Evolutionary conservation across 2,797 vertebrate species (phyloP).

Genomic region (Vespertilio murinus): DNA sequence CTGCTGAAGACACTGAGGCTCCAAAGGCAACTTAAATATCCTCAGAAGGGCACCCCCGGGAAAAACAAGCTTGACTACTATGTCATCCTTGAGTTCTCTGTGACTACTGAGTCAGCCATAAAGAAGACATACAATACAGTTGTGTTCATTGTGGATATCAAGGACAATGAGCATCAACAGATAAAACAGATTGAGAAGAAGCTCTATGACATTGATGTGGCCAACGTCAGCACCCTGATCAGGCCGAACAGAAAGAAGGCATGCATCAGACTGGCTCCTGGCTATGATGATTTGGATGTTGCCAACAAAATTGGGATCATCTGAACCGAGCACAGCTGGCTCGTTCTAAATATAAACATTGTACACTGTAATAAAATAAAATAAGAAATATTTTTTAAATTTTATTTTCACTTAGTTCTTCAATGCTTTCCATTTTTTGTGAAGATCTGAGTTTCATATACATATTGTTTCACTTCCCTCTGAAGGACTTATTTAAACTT

Average conservation of each 20-base stretch:
- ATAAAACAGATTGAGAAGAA: background rate
- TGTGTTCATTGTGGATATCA: background rate
- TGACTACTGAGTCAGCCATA: background rate
- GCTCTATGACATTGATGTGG: background rate
- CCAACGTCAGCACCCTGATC: background rate
- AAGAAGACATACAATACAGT: background rate
- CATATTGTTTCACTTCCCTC: background rate
- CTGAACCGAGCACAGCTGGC: background rate
- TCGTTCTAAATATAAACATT: background rate
- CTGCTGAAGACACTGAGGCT: background rate
- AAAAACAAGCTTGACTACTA: background rate
- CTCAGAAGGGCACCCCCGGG: background rate
- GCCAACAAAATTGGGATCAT: too few relatives aligned
- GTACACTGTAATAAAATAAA: background rate
- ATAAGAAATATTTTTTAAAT: background rate
- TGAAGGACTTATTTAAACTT: background rate
- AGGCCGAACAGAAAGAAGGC: too few relatives aligned
- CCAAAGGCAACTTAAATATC: too few relatives aligned
- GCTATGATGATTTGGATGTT: too few relatives aligned
- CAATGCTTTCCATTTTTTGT: background rate
- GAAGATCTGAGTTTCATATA: background rate
- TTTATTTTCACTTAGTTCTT: background rate
- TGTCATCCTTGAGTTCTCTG: background rate
- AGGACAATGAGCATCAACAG: background rate
- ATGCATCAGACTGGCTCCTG: too few relatives aligned